A percentile compares a stretch with the other conserved stretches of the same genome.
Evolutionary conservation across 2,888 invertebrate species (phyloP).

Genomic region (Hirtodrosophila alboralis): DNA sequence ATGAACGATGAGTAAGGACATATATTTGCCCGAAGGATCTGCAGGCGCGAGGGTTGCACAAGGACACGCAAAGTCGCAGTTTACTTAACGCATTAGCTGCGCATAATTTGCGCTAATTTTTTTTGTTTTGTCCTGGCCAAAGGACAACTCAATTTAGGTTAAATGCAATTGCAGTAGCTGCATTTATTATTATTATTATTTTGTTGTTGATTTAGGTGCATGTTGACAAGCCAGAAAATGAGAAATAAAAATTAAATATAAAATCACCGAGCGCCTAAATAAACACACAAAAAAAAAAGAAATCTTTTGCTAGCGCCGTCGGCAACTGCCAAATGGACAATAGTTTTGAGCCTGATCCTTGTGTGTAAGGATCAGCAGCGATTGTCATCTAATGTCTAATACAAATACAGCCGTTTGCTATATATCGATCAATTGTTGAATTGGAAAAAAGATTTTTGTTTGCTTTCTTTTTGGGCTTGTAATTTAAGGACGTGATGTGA

Average conservation of each 20-base stretch:
- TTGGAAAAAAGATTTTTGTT: constrained; percentile 52
- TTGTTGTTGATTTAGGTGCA: constrained; percentile 56
- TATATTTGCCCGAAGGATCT: constrained; percentile 58
- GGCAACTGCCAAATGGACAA: constrained; percentile 76
- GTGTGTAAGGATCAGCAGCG: constrained; percentile 40
- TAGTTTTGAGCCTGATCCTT: too few species aligned
- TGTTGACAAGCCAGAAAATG: constrained; percentile 38
- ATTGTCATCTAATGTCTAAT: constrained; percentile 72
- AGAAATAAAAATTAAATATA: too few species aligned
- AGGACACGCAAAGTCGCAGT: constrained; percentile 37
- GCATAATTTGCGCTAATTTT: constrained; percentile 80
- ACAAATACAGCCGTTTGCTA: constrained; percentile 80
- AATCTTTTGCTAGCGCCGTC: constrained; percentile 70
- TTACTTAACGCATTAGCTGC: constrained; percentile 68
- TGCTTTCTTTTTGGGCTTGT: constrained; percentile 55
- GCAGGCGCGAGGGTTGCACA: constrained; percentile 20
- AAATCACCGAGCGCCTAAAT: too few species aligned
- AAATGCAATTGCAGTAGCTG: constrained; percentile 9
- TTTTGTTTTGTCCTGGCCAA: constrained; percentile 11
- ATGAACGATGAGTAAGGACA: constrained; percentile 40
- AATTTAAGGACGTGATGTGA: constrained; percentile 82
- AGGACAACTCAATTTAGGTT: constrained; percentile 59
- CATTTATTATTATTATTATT: too few species aligned
- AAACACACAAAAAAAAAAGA: constrained; percentile 50
- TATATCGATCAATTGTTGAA: constrained; percentile 53